These are phyloP conservation scores for Patella pellucida DNA, from an alignment of 2,888 invertebrate species.

Conservation along the genomic window DNA sequence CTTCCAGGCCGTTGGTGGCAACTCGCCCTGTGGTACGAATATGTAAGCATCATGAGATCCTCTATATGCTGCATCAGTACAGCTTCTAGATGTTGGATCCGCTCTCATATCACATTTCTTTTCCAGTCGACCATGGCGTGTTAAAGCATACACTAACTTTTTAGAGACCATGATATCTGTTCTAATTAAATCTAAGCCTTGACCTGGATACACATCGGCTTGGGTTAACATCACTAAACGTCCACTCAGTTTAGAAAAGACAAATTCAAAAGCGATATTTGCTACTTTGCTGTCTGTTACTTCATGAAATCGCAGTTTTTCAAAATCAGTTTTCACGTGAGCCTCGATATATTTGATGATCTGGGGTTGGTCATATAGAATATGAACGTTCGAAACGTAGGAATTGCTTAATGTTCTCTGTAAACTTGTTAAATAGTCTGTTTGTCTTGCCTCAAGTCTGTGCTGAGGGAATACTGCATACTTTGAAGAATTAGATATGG, in stretches of 20 bases:
- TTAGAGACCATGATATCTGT: neutral
- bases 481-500: neutral
- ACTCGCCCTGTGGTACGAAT: slow-evolving; percentile 15
- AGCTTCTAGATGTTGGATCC: neutral
- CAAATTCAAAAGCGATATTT: slow-evolving; percentile 12
- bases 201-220: slow-evolving; percentile 23
- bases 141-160: slow-evolving; percentile 20
- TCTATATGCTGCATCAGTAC: neutral
- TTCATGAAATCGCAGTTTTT: slow-evolving; percentile 9
- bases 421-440: neutral
- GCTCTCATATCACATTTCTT: slow-evolving; percentile 19
- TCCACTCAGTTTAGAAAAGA: slow-evolving; percentile 6
- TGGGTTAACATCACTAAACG: slow-evolving; percentile 22
- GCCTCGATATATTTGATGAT: neutral
- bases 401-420: neutral
- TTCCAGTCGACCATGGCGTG: slow-evolving; percentile 20
- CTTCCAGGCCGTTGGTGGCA: neutral
- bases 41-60: slow-evolving; percentile 25
- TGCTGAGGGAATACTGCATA: neutral
- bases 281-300: neutral
- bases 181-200: slow-evolving; percentile 17
- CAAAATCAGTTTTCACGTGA: neutral
- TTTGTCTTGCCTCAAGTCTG: neutral
- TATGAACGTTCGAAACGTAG: neutral
- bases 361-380: slow-evolving; percentile 4